A percentile compares a stretch with the other conserved stretches of the same genome.
phyloP scores from a whole-genome alignment of 2,113 vertebrate genomes.

The Chunga burmeisteri region DNA sequence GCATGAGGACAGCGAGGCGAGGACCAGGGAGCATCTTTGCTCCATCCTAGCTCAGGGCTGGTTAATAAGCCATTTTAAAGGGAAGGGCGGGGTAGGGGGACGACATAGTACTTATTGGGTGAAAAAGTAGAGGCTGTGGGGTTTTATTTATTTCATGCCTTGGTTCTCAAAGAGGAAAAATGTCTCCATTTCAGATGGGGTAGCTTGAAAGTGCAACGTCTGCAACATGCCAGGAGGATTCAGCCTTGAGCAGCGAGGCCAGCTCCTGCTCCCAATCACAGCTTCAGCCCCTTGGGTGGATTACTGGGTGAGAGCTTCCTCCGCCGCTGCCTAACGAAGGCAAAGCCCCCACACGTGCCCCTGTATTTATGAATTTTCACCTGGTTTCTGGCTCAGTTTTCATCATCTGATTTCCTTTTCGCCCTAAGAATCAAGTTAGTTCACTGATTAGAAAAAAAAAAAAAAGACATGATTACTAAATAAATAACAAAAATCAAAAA shows the following conservation, averaged over 20 bases:
- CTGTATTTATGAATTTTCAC: neutral
- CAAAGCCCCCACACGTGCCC: fast-evolving
- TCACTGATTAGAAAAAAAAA: neutral
- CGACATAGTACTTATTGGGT: neutral
- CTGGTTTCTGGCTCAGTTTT: neutral
- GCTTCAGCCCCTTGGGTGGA: neutral
- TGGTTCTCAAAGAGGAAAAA: neutral
- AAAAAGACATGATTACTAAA: neutral
- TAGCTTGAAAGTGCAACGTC: fast-evolving
- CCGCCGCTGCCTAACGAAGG: fast-evolving
- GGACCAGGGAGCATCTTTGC: neutral
- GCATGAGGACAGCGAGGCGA: neutral
- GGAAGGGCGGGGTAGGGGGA: neutral
- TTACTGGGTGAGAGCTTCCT: neutral
- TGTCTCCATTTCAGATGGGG: neutral
- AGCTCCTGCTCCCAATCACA: neutral
- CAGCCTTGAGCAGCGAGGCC: neutral
- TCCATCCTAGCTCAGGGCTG: neutral
- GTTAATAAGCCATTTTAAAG: neutral
- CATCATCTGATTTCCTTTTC: neutral
- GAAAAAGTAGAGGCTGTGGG: neutral
- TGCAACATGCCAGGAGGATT: fast-evolving
- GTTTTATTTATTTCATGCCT: neutral
- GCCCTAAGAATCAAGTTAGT: neutral
- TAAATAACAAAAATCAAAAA: neutral